Conservation (phyloP, 2,113 vertebrate species). For the Mobula birostris region DNA sequence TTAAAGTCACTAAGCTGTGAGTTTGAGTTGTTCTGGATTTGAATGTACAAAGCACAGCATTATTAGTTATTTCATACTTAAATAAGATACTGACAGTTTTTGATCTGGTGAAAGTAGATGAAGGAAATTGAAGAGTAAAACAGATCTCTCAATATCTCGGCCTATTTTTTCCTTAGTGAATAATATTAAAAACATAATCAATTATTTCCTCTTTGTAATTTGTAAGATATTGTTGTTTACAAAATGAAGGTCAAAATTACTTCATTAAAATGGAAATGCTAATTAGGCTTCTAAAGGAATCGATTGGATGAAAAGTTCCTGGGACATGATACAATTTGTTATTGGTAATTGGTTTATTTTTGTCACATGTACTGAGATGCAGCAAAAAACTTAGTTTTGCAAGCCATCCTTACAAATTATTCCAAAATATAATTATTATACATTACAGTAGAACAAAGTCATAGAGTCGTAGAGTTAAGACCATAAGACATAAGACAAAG, state of each 20-base stretch:
- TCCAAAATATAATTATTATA: too few relatives aligned
- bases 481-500: too few relatives aligned
- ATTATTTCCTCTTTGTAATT: not conserved
- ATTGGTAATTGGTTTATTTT: too few relatives aligned
- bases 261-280: too few relatives aligned
- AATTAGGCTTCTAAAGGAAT: too few relatives aligned
- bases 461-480: too few relatives aligned
- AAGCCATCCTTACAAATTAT: too few relatives aligned
- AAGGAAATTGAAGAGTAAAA: not conserved
- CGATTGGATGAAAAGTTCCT: too few relatives aligned
- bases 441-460: too few relatives aligned
- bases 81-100: not conserved
- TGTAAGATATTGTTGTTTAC: not conserved
- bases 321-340: too few relatives aligned
- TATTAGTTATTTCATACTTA: not conserved
- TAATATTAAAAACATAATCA: not conserved
- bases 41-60: not conserved
- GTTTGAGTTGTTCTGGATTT: not conserved
- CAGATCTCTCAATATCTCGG: not conserved
- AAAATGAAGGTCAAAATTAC: not conserved
- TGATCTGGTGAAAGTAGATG: not conserved
- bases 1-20: not conserved
- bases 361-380: too few relatives aligned
- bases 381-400: too few relatives aligned
- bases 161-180: not conserved